Base-by-base conservation (phyloP, 2,113 vertebrate genomes). In the Bos javanicus region DNA sequence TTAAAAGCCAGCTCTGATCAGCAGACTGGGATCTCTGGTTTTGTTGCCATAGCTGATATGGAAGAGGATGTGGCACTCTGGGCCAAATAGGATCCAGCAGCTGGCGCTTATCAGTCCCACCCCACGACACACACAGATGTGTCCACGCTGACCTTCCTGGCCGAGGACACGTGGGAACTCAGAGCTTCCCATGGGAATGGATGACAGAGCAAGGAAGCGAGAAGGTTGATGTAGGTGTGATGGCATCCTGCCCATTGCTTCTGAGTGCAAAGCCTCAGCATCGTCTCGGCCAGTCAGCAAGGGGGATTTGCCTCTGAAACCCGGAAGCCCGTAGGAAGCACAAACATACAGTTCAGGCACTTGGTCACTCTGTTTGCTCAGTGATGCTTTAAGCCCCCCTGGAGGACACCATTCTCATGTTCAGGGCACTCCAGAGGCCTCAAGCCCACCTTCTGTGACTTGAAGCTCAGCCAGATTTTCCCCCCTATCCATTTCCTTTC, bases 21-120 rank as follows among this genome's bases (percentile, higher is more conserved):
- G 90, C 43, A 87, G n/a, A 50, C 0, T 54, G 0, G 64, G 57
- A 56, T 57, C 91, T 96, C 60, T 50, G 74, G 74, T 64, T 91
- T 84, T 48, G 43, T 56, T 92, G 50, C 67, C 50, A 59, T 7
- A 71, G 87, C 48, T 57, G 87, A 94, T 90, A 60, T 6, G 59
- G 87, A 93, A 78, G 91, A 94, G 81, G 89, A 71, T 90, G 60
- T 92, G 67, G 46, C 17, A 1, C 23, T 96, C 80, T 12, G 25
- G 60, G 60, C 91, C 87, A 93, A 93, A 87, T 9, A 82, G 23
- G 91, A 84, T 86, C 91, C 87, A 71, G 84, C 98, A 98, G 98
- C 96, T 98, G 97, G 95, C 14, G 90, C 96, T 97, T 98, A 97
- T 98, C 97, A 85, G 74, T 59, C 9, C 23, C 81, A 82, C 97